phyloP scores from a whole-genome alignment of 2,888 invertebrate genomes.

The Sesamia inferens region DNA sequence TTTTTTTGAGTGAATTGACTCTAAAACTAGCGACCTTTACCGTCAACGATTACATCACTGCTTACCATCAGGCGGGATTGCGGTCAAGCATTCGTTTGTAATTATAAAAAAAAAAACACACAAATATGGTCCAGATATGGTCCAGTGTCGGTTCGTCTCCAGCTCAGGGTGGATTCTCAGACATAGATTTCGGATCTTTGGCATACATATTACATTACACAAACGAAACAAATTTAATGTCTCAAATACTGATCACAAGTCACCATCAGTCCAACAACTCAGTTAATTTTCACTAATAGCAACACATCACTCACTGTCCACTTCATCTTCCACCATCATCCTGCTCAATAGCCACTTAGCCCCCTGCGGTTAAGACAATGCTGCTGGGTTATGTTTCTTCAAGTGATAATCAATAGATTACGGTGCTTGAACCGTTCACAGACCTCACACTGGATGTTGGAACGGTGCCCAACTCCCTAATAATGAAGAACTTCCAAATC shows the following conservation, averaged over 20 bases:
- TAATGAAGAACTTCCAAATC: background rate
- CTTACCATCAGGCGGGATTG: no score
- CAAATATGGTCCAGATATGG: no score
- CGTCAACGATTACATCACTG: no score
- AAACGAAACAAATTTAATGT: background rate
- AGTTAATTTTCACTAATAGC: conserved; percentile 39
- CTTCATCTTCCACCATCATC: conserved; percentile 46
- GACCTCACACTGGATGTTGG: conserved; percentile 79
- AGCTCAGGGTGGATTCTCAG: no score
- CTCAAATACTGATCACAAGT: background rate
- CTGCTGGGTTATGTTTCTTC: conserved; percentile 77
- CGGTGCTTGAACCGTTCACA: conserved; percentile 84
- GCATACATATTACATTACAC: background rate
- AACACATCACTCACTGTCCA: conserved; percentile 49
- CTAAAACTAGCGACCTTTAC: no score
- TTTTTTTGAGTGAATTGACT: no score
- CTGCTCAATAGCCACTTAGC: conserved; percentile 67
- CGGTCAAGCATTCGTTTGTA: no score
- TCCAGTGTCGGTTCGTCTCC: no score
- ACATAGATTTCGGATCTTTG: background rate
- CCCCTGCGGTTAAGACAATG: conserved; percentile 76
- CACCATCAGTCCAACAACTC: background rate
- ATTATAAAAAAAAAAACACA: no score
- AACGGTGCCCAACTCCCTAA: conserved; percentile 72
- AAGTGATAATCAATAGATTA: conserved; percentile 84